These are phyloP conservation scores for Lycocerus yunnanus DNA, from an alignment of 2,888 invertebrate genomes.

Conservation along the genomic window DNA sequence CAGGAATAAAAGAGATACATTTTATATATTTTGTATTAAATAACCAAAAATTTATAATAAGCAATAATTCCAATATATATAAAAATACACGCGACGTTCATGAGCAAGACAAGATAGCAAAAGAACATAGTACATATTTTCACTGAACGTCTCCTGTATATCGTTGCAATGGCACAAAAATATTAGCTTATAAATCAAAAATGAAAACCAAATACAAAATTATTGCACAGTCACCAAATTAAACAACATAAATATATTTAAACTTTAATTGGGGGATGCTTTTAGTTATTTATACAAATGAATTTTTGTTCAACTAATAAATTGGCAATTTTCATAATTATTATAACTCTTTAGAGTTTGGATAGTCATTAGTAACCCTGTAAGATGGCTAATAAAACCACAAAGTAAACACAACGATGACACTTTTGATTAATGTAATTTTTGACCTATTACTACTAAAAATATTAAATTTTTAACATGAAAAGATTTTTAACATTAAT, in stretches of 20 bases:
- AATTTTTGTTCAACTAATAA: neutral
- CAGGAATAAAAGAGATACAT: neutral
- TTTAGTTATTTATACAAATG: neutral
- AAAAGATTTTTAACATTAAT: neutral
- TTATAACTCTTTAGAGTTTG: neutral
- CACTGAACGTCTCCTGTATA: neutral
- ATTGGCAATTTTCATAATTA: neutral
- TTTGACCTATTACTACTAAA: neutral
- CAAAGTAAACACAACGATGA: neutral
- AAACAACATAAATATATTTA: neutral
- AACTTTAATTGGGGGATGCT: neutral
- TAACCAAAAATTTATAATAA: neutral
- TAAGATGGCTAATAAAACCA: neutral
- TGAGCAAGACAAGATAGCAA: too few species aligned
- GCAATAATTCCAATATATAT: neutral
- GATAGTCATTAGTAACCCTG: neutral
- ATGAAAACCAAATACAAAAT: neutral
- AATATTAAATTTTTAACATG: neutral
- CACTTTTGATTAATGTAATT: neutral
- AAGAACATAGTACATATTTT: neutral
- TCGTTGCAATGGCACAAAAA: neutral
- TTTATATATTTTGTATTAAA: neutral
- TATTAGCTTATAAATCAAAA: neutral
- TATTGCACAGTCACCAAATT: neutral
- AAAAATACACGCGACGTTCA: neutral